A percentile compares a stretch with the other conserved stretches of the same genome.
Evolutionary conservation across 2,113 vertebrate species (phyloP).

Genomic region (Otus sunia): DNA sequence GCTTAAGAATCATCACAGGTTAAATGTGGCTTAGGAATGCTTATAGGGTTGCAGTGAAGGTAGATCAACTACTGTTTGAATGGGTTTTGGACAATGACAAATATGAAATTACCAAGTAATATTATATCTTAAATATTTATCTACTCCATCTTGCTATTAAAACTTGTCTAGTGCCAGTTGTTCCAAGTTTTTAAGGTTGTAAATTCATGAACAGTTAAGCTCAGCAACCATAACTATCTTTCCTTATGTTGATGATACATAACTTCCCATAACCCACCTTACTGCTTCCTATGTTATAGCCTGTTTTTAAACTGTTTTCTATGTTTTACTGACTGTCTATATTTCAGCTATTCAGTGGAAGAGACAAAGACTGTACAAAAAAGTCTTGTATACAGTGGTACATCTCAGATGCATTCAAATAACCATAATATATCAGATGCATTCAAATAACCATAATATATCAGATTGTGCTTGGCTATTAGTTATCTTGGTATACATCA

Average conservation of each 20-base stretch:
- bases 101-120: background rate
- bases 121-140: background rate
- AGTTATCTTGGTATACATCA: background rate
- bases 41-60: background rate
- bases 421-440: background rate
- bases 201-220: background rate
- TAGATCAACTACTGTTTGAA: background rate
- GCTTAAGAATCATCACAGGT: background rate
- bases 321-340: background rate
- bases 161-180: background rate
- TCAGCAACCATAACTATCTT: background rate
- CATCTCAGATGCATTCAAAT: background rate
- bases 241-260: background rate
- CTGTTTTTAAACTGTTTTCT: background rate
- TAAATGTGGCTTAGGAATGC: background rate
- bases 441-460: background rate
- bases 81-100: background rate
- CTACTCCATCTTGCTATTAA: background rate
- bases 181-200: background rate
- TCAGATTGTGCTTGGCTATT: background rate
- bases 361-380: no score
- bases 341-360: background rate
- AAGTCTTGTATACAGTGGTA: no score
- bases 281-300: background rate
- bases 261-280: background rate